Percentiles rank a stretch among this genome's conserved stretches.
phyloP scores from a whole-genome alignment of 2,113 vertebrate genomes.

The Tachysurus vachellii region DNA sequence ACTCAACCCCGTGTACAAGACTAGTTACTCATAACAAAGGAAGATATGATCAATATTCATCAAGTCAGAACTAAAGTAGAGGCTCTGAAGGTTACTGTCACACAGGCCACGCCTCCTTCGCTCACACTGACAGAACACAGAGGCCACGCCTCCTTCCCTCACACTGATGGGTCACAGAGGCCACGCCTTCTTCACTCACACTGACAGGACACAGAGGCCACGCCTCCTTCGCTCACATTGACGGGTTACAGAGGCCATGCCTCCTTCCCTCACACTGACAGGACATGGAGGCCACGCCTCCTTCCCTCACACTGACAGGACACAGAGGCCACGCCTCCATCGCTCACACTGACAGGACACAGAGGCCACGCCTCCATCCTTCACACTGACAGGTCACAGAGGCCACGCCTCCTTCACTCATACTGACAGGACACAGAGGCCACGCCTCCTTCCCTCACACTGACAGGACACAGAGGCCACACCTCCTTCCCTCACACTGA shows the following conservation, averaged over 20 bases:
- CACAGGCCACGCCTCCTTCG: background rate
- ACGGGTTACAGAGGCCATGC: background rate
- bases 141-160: background rate
- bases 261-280: background rate
- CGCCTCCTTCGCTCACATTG: background rate
- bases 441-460: too few relatives aligned
- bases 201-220: background rate
- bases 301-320: accelerated
- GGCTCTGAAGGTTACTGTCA: background rate
- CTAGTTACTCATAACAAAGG: background rate
- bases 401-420: background rate
- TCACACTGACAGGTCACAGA: background rate
- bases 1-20: background rate
- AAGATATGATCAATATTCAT: background rate
- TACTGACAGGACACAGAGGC: too few relatives aligned
- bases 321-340: background rate
- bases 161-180: background rate
- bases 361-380: background rate
- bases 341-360: background rate
- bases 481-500: too few relatives aligned
- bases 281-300: background rate
- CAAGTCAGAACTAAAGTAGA: background rate
- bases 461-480: too few relatives aligned
- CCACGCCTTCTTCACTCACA: background rate
- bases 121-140: accelerated